A percentile compares a stretch with the other conserved stretches of the same genome.
Conservation (phyloP, 1,140 invertebrate species). For the Nebria ingens region DNA sequence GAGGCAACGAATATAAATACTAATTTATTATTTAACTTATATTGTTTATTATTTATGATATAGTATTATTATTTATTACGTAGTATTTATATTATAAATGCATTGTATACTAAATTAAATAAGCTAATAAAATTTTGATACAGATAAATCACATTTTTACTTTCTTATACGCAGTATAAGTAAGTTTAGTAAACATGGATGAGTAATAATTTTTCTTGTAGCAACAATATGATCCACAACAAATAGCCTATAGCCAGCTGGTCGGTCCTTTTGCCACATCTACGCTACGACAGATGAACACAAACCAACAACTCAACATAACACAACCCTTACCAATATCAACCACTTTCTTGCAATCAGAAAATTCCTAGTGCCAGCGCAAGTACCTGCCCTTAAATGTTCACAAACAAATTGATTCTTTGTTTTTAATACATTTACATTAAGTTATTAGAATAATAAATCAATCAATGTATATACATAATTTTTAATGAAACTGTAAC, state of each 20-base stretch:
- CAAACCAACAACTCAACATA: too few species aligned
- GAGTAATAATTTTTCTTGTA: neutral
- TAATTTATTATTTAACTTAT: neutral
- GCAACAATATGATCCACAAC: neutral
- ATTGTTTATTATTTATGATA: neutral
- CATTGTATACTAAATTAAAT: neutral
- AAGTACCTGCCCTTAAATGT: too few species aligned
- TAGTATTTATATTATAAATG: neutral
- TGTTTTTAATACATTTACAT: too few species aligned
- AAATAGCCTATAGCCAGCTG: neutral
- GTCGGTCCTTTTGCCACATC: too few species aligned
- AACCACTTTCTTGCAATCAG: too few species aligned
- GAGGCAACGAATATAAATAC: neutral
- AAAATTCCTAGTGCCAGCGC: too few species aligned
- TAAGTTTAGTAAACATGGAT: neutral
- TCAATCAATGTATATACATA: too few species aligned
- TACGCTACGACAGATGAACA: too few species aligned
- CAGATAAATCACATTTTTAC: neutral
- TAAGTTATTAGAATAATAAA: too few species aligned
- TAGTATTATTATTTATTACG: neutral
- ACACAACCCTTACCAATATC: too few species aligned
- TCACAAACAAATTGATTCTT: too few species aligned
- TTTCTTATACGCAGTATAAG: neutral
- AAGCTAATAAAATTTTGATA: neutral
- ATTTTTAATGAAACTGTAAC: too few species aligned